Percentiles rank a stretch among this genome's conserved stretches.
Evolutionary conservation across 2,797 vertebrate genomes (phyloP).

Genomic region (Chaunax sp.): DNA sequence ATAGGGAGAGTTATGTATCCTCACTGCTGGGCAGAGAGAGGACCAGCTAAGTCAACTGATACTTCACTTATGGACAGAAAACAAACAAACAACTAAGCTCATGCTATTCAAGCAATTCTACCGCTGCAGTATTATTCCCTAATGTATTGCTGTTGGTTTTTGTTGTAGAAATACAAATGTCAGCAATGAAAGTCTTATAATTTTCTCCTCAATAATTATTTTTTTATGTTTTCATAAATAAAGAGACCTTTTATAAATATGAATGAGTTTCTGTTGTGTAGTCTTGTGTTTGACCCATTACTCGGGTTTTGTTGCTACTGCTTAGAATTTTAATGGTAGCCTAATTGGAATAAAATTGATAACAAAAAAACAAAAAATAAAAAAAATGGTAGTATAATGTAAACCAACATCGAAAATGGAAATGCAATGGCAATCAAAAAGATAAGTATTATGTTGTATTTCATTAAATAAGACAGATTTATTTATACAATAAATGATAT

Average conservation of each 20-base stretch:
- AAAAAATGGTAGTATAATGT: not conserved
- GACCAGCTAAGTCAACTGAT: constrained; percentile 38
- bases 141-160: constrained; percentile 37
- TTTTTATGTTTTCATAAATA: constrained; percentile 87
- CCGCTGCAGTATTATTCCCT: constrained; percentile 20
- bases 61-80: constrained; percentile 16
- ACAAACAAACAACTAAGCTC: not conserved
- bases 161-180: constrained; percentile 52
- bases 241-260: constrained; percentile 75
- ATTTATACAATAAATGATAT: too few species aligned
- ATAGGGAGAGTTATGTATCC: constrained; percentile 45
- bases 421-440: not conserved
- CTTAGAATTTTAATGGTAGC: not conserved
- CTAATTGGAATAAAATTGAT: too few species aligned
- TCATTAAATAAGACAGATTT: not conserved
- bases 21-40: constrained; percentile 83
- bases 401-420: not conserved
- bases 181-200: constrained; percentile 81
- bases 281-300: not conserved
- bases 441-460: not conserved
- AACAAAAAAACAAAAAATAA: too few species aligned
- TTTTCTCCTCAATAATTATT: constrained; percentile 71
- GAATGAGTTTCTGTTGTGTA: constrained; percentile 9
- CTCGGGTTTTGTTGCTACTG: not conserved
- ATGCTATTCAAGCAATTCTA: constrained; percentile 33